A percentile compares a stretch with the other conserved stretches of the same genome.
Conservation (phyloP, 1,140 invertebrate genomes). For the Zaprionus capensis region DNA sequence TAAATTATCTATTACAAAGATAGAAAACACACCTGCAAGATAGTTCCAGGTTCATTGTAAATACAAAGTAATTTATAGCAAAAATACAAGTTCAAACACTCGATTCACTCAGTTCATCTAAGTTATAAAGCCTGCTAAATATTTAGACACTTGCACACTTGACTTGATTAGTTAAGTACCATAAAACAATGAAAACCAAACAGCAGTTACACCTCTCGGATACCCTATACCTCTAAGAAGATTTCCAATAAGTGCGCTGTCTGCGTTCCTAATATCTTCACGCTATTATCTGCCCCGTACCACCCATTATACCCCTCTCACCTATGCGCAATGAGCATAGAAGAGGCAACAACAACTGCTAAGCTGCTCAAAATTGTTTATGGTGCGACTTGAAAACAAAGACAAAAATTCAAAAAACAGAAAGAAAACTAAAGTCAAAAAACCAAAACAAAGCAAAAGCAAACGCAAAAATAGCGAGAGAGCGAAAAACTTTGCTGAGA, state of each 20-base stretch:
- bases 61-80: not conserved
- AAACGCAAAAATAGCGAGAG: slow-evolving; percentile 20
- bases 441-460: slow-evolving; percentile 14
- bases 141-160: slow-evolving; percentile 23
- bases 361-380: slow-evolving; percentile 67
- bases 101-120: not conserved
- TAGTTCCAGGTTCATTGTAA: too few species aligned
- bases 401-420: slow-evolving; percentile 16
- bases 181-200: slow-evolving; percentile 38
- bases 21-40: too few species aligned
- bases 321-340: not conserved
- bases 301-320: not conserved
- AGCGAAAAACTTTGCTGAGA: slow-evolving; percentile 36
- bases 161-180: slow-evolving; percentile 71
- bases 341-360: slow-evolving; percentile 30
- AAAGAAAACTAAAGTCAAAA: not conserved
- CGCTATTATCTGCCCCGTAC: not conserved
- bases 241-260: too few species aligned
- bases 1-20: not conserved
- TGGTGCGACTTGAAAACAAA: slow-evolving; percentile 64
- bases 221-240: not conserved
- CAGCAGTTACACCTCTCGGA: slow-evolving; percentile 39
- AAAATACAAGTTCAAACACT: not conserved
- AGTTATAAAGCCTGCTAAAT: not conserved
- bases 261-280: not conserved